Evolutionary conservation across 1,140 invertebrate species (phyloP).

Genomic region (Drosophila bifasciata): DNA sequence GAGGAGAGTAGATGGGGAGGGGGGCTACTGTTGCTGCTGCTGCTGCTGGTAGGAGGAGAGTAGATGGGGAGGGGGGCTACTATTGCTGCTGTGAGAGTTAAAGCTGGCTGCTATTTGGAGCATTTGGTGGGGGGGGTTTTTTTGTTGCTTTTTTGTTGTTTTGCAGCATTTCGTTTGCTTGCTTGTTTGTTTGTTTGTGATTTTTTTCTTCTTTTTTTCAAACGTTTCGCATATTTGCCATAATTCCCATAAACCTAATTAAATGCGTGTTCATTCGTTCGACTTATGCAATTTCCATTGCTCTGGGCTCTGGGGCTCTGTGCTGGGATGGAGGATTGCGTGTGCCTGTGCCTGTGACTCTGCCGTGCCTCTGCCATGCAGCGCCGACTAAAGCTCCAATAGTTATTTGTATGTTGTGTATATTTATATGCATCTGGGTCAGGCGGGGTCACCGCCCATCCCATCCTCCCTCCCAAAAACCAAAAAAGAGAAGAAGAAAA

Average conservation of each 20-base stretch:
- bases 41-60: background rate
- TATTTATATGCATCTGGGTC: conserved; percentile 43
- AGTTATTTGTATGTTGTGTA: conserved; percentile 1
- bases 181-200: conserved; percentile 31
- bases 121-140: conserved; percentile 6
- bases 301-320: too few species aligned
- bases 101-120: conserved; percentile 19
- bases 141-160: conserved; percentile 34
- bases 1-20: background rate
- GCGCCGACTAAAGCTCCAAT: background rate
- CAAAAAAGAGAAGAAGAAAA: background rate
- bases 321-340: conserved; percentile 22
- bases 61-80: background rate
- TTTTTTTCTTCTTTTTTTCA: conserved; percentile 29
- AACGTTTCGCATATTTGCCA: conserved; percentile 74
- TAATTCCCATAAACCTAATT: conserved; percentile 82
- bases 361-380: conserved; percentile 9
- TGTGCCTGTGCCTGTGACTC: conserved; percentile 20
- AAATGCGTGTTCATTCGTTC: conserved; percentile 72
- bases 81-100: background rate
- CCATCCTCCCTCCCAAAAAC: too few species aligned
- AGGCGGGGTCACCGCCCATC: conserved; percentile 50
- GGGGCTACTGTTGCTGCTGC: background rate
- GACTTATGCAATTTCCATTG: conserved; percentile 63
- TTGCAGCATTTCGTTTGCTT: conserved; percentile 27